Percentiles rank a stretch among this genome's conserved stretches.
phyloP scores from a whole-genome alignment of 2,113 vertebrate species.

The Beaufortia kweichowensis region DNA sequence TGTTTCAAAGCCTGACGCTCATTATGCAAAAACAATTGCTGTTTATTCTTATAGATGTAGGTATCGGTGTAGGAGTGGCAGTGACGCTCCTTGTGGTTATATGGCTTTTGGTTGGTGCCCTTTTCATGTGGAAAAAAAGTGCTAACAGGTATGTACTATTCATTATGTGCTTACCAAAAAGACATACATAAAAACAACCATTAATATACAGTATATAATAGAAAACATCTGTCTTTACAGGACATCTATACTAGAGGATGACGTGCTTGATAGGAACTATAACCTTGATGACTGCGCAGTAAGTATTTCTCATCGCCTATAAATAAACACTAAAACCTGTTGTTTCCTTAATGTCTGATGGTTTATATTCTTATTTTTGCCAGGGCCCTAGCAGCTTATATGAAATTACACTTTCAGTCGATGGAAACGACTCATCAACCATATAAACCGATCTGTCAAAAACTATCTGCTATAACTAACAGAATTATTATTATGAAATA shows the following conservation, averaged over 20 bases:
- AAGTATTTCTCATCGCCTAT: conserved; percentile 40
- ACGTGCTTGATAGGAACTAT: conserved; percentile 25
- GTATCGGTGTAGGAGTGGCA: conserved; percentile 61
- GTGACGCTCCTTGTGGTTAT: conserved; percentile 61
- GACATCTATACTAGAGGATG: background rate
- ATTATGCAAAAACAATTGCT: background rate
- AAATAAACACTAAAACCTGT: background rate
- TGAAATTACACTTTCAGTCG: background rate
- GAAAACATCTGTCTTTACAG: conserved; percentile 37
- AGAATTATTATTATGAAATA: too few species aligned
- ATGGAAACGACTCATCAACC: background rate
- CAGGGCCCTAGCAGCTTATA: conserved; percentile 47
- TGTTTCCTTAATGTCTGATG: background rate
- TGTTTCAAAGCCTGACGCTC: background rate
- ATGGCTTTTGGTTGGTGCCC: conserved; percentile 41
- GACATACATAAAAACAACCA: background rate
- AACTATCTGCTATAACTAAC: too few species aligned
- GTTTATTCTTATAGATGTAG: conserved; percentile 38
- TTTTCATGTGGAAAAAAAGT: conserved; percentile 43
- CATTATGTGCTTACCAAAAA: background rate
- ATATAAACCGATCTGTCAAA: background rate
- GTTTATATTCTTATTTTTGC: conserved; percentile 33
- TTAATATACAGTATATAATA: background rate
- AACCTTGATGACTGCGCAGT: conserved; percentile 55
- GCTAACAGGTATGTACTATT: conserved; percentile 51